Base-by-base conservation (phyloP, 2,888 invertebrate species). In the Hemistola chrysoprasaria region DNA sequence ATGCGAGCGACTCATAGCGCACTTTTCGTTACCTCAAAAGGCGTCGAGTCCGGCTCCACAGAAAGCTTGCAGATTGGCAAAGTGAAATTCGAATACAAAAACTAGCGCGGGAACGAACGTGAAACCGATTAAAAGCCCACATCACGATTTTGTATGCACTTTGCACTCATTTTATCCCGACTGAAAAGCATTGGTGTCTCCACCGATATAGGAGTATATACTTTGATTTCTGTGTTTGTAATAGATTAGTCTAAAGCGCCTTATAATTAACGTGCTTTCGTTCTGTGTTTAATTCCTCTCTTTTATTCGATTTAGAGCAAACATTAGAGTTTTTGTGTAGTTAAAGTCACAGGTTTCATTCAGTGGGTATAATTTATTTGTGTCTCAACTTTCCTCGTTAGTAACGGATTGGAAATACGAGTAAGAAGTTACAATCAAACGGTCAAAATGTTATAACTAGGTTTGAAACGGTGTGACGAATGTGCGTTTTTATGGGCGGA, bases 81-180 rank as follows among this genome's bases (percentile, higher is more conserved):
- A 79, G 78, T 81, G 80, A 84, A 84, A 82, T 82, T 74, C 77
- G 81, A 85, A 85, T 81, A 83, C 84, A 85, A 87, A 87, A 87
- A 85, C 80, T 79, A 78, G 76, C 78, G 74, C 81, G 78, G 78
- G 78, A 81, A 82, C 75, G 75, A 84, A 83, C 86, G 86, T 86
- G 87, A 75, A 86, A 87, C 78, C 87, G 88, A 87, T 87, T 88
- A 87, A 88, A 87, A 80, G 79, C 78, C 83, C 81, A 74, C 88
- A 88, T 87, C 88, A 88, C 88, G 88, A 87, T 86, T 87, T 77
- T 81, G 84, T 85, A 84, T 88, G 86, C 88, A 84, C 86, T 88
- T 86, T 88, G 88, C 85, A 87, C 86, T 86, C 79, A 78, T 78
- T 83, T 67, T 78, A 80, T 79, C 69, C 78, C 65, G 67, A 67